Conservation (phyloP, 2,888 invertebrate genomes). For the Athetis lepigone region DNA sequence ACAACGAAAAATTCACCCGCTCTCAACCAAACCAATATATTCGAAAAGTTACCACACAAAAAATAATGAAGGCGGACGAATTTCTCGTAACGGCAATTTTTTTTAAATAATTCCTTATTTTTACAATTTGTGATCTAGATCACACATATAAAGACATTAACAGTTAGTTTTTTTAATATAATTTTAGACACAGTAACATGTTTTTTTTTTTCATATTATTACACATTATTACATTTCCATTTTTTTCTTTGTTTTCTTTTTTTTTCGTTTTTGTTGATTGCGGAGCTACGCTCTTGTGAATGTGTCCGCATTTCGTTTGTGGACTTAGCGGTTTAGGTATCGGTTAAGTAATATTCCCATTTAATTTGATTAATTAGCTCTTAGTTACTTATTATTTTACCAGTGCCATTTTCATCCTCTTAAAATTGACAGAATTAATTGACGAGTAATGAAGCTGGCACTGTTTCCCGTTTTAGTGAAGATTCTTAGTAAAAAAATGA, state of each 20-base stretch:
- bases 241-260: conserved; percentile 70
- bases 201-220: conserved; percentile 66
- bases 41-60: conserved; percentile 60
- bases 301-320: conserved; percentile 82
- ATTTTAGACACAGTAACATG: conserved; percentile 81
- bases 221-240: conserved; percentile 81
- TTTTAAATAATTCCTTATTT: conserved; percentile 84
- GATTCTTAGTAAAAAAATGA: conserved; percentile 73
- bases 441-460: conserved; percentile 77
- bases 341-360: conserved; percentile 87
- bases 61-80: conserved; percentile 59
- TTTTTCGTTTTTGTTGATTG: conserved; percentile 67
- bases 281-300: conserved; percentile 73
- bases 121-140: conserved; percentile 87
- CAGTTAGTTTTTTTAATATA: conserved; percentile 83
- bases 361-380: conserved; percentile 81
- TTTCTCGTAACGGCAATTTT: conserved; percentile 81
- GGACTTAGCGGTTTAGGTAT: conserved; percentile 81
- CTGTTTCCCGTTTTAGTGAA: conserved; percentile 73
- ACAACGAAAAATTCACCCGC: conserved; percentile 55
- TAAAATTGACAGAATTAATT: conserved; percentile 52
- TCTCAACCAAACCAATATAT: conserved; percentile 52
- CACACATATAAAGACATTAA: conserved; percentile 90
- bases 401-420: conserved; percentile 80
- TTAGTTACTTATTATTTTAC: conserved; percentile 73